A percentile compares a stretch with the other conserved stretches of the same genome.
phyloP scores from a whole-genome alignment of 2,888 invertebrate genomes.

The Amphipoea lucens region DNA sequence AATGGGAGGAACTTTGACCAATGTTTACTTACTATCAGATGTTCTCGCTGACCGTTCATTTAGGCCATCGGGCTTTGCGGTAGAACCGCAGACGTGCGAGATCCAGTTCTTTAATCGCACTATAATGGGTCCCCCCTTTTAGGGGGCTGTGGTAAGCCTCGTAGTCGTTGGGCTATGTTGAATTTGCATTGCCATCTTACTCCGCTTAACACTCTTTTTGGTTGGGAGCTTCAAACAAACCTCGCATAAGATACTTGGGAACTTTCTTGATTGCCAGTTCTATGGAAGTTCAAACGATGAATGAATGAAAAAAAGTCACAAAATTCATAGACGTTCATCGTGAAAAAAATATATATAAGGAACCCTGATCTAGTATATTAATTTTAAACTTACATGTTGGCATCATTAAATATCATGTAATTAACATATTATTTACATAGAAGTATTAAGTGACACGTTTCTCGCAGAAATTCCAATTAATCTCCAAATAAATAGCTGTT shows the following conservation, averaged over 20 bases:
- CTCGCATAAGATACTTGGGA: background rate
- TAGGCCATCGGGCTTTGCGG: background rate
- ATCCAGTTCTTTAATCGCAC: background rate
- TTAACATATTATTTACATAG: slow-evolving; percentile 48
- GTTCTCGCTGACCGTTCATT: background rate
- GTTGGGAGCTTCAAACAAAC: background rate
- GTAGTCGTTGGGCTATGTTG: background rate
- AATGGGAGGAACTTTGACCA: slow-evolving; percentile 38
- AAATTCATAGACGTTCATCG: background rate
- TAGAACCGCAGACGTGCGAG: background rate
- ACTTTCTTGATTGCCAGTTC: background rate
- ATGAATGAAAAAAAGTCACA: background rate
- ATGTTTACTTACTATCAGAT: background rate
- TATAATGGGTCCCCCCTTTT: background rate
- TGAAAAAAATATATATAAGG: background rate
- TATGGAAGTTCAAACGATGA: background rate
- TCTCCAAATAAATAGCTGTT: slow-evolving; percentile 31
- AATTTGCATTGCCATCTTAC: background rate
- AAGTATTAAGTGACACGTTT: slow-evolving; percentile 31
- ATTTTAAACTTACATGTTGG: background rate
- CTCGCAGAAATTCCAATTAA: slow-evolving; percentile 27
- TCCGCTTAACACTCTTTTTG: too few species aligned
- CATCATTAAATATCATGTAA: slow-evolving; percentile 42
- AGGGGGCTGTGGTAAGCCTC: too few species aligned
- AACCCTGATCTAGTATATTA: slow-evolving; percentile 8